Evolutionary conservation across 2,888 invertebrate species (phyloP).

Genomic region (Steinernema carpocapsae): DNA sequence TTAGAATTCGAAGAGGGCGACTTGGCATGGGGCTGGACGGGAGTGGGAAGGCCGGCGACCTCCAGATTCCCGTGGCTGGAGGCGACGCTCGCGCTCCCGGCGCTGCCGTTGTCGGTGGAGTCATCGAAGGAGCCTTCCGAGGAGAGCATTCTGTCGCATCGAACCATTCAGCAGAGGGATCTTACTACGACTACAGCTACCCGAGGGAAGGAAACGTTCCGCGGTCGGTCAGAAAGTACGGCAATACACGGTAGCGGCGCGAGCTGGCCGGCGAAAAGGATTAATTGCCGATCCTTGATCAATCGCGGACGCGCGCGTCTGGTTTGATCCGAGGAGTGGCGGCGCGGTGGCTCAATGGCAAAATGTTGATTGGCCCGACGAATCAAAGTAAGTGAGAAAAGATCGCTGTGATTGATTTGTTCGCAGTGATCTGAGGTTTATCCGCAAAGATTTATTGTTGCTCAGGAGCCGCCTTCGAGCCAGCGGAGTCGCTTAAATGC

Average conservation of each 20-base stretch:
- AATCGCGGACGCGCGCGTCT: neutral
- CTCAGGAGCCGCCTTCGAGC: constrained; percentile 13
- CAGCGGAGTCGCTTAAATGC: neutral
- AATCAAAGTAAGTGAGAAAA: constrained; percentile 29
- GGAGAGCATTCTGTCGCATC: constrained; percentile 17
- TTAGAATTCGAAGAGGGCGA: neutral
- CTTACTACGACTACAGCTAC: no score
- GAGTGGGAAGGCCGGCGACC: neutral
- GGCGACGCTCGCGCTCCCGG: neutral
- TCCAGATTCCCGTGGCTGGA: constrained; percentile 14
- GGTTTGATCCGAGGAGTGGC: neutral
- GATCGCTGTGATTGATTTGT: constrained; percentile 28
- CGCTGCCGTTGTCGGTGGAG: neutral
- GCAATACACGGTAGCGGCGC: constrained; percentile 1
- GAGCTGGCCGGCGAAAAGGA: neutral
- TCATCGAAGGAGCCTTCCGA: constrained; percentile 30
- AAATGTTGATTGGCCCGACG: constrained; percentile 14
- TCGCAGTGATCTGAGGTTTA: constrained; percentile 32
- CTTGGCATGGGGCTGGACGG: neutral
- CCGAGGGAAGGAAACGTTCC: no score
- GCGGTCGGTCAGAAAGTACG: neutral
- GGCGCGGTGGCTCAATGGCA: neutral
- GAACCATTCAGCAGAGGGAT: neutral
- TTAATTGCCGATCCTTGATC: constrained; percentile 13
- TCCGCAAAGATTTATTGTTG: constrained; percentile 22